Percentiles rank a stretch among this genome's conserved stretches.
Evolutionary conservation across 1,140 invertebrate species (phyloP).

Genomic region (Zaprionus tsacasi): DNA sequence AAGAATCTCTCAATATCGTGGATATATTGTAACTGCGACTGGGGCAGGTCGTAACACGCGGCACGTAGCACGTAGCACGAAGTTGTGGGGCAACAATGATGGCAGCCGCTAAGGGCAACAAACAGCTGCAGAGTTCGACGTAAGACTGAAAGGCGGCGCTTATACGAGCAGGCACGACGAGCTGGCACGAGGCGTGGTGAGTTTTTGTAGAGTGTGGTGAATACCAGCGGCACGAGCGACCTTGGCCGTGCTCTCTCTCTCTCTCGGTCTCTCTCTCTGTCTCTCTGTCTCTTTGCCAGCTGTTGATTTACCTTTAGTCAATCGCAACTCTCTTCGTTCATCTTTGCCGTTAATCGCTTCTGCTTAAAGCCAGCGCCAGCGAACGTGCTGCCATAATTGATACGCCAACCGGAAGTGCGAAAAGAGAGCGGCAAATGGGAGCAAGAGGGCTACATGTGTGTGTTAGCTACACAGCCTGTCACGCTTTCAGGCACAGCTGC

Average conservation of each 20-base stretch:
- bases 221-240: slow-evolving; percentile 28
- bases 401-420: slow-evolving; percentile 16
- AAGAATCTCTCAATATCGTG: background rate
- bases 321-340: slow-evolving; percentile 19
- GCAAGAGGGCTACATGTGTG: background rate
- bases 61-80: slow-evolving; percentile 25
- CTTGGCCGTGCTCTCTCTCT: slow-evolving; percentile 42
- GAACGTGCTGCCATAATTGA: slow-evolving; percentile 35
- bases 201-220: slow-evolving; percentile 33
- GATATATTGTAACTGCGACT: too few species aligned
- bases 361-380: slow-evolving; percentile 14
- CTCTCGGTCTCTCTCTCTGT: slow-evolving; percentile 59
- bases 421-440: background rate
- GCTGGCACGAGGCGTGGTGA: background rate
- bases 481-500: slow-evolving; percentile 4
- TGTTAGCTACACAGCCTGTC: too few species aligned
- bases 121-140: slow-evolving; percentile 72
- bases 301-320: slow-evolving; percentile 61
- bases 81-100: slow-evolving; percentile 7
- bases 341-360: slow-evolving; percentile 23
- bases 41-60: slow-evolving; percentile 15
- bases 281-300: slow-evolving; percentile 65
- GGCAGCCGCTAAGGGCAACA: slow-evolving; percentile 50
- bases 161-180: background rate
- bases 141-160: slow-evolving; percentile 63